Percentiles rank a stretch among this genome's conserved stretches.
phyloP scores from a whole-genome alignment of 2,888 invertebrate species.

The Apodemia duryi region DNA sequence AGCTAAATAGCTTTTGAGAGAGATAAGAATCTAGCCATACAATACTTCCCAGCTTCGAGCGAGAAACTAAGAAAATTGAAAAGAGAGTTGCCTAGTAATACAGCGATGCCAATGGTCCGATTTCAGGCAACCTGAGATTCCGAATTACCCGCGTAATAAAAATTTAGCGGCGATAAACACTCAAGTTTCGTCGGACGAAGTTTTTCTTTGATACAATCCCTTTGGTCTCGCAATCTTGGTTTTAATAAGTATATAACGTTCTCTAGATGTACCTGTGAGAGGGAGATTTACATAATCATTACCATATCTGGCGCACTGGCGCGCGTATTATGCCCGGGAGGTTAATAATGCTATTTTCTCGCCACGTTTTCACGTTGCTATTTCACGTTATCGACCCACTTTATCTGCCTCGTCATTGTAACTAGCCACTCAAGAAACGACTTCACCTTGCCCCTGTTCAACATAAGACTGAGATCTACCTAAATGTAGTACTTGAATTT shows the following conservation, averaged over 20 bases:
- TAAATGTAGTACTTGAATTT: slow-evolving; percentile 18
- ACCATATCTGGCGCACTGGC: slow-evolving; percentile 79
- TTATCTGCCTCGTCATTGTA: slow-evolving; percentile 76
- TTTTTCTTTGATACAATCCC: slow-evolving; percentile 65
- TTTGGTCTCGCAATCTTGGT: slow-evolving; percentile 71
- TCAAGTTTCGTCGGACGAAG: slow-evolving; percentile 51
- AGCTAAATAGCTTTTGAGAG: slow-evolving; percentile 77
- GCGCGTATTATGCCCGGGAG: slow-evolving; percentile 77
- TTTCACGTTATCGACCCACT: slow-evolving; percentile 75
- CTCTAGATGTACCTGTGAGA: slow-evolving; percentile 75
- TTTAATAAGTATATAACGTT: slow-evolving; percentile 78
- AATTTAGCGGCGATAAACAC: slow-evolving; percentile 66
- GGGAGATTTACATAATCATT: slow-evolving; percentile 78
- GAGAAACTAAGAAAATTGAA: slow-evolving; percentile 79
- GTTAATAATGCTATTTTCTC: slow-evolving; percentile 80
- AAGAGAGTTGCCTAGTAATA: slow-evolving; percentile 73
- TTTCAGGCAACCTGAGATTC: slow-evolving; percentile 70
- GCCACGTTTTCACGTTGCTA: slow-evolving; percentile 77
- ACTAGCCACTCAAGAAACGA: slow-evolving; percentile 65
- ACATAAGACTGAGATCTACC: slow-evolving; percentile 27
- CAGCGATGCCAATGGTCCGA: slow-evolving; percentile 68
- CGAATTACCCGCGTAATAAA: slow-evolving; percentile 67
- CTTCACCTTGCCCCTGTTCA: slow-evolving; percentile 51
- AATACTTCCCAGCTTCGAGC: slow-evolving; percentile 70
- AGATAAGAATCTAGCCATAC: slow-evolving; percentile 78